Conservation (phyloP, 2,888 invertebrate genomes). For the Agriopis leucophaearia region DNA sequence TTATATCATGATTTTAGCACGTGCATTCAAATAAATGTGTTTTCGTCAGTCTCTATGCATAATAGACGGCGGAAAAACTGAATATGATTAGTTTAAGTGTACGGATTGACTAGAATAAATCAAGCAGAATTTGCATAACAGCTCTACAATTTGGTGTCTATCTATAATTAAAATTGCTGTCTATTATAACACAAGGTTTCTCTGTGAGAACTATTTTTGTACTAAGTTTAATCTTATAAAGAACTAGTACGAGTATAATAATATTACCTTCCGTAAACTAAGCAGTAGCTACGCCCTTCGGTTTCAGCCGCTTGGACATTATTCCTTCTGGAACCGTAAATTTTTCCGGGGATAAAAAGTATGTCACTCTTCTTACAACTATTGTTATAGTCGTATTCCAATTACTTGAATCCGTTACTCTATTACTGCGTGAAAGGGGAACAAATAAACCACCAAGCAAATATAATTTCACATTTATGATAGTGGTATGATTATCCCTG, state of each 20-base stretch:
- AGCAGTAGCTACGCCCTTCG: background rate
- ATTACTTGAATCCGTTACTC: no score
- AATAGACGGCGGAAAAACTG: constrained; percentile 52
- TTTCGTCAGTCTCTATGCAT: constrained; percentile 52
- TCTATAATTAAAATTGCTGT: constrained; percentile 46
- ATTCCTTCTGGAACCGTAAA: no score
- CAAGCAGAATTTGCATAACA: constrained; percentile 54
- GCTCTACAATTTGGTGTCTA: constrained; percentile 49
- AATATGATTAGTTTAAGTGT: constrained; percentile 47
- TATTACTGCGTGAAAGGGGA: no score
- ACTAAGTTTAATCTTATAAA: constrained; percentile 4
- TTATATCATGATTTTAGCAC: constrained; percentile 55
- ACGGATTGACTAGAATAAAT: constrained; percentile 54
- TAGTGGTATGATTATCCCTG: no score
- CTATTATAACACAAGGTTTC: constrained; percentile 32
- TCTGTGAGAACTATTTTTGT: constrained; percentile 14
- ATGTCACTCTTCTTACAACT: no score
- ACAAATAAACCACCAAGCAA: no score
- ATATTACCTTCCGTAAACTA: constrained; percentile 6
- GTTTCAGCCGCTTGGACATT: no score
- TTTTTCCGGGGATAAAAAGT: no score
- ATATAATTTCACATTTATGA: no score
- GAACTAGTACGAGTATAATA: constrained; percentile 1
- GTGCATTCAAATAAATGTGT: constrained; percentile 55
- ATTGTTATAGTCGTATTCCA: no score